phyloP scores from a whole-genome alignment of 2,888 invertebrate genomes.

The Hyles lineata region DNA sequence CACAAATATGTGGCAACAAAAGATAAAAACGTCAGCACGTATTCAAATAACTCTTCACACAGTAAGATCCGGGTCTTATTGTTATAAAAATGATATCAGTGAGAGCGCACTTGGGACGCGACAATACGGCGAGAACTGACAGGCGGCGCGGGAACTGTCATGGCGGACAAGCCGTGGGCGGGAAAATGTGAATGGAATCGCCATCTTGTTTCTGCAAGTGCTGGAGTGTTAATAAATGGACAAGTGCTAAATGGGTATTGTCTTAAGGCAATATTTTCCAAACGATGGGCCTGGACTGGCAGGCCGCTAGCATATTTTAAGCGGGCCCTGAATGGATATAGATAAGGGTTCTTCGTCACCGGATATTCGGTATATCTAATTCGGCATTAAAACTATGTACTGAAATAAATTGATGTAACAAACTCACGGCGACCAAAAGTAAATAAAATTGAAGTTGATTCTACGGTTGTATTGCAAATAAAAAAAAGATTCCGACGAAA shows the following conservation, averaged over 20 bases:
- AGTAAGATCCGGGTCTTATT: conserved; percentile 26
- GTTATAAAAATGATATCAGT: conserved; percentile 30
- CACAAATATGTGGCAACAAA: not conserved
- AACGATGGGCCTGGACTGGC: too few species aligned
- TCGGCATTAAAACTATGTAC: too few species aligned
- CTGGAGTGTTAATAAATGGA: conserved; percentile 27
- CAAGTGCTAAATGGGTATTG: not conserved
- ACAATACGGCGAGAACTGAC: conserved; percentile 37
- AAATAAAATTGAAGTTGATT: too few species aligned
- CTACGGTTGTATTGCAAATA: too few species aligned
- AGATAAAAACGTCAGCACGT: conserved; percentile 12
- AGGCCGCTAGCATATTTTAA: too few species aligned
- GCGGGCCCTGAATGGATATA: too few species aligned
- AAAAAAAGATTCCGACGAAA: too few species aligned
- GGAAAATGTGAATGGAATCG: conserved; percentile 43
- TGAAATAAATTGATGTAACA: too few species aligned
- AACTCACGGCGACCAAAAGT: too few species aligned
- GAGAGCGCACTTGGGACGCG: conserved; percentile 39
- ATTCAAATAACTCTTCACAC: conserved; percentile 21
- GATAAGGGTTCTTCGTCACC: too few species aligned
- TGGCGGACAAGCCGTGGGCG: conserved; percentile 48
- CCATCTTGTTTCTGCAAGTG: conserved; percentile 43
- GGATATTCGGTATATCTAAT: too few species aligned
- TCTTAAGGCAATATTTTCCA: too few species aligned
- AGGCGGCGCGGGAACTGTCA: conserved; percentile 48